Percentiles rank a stretch among this genome's conserved stretches.
phyloP scores from a whole-genome alignment of 2,797 vertebrate genomes.

The Meriones psammophilus region DNA sequence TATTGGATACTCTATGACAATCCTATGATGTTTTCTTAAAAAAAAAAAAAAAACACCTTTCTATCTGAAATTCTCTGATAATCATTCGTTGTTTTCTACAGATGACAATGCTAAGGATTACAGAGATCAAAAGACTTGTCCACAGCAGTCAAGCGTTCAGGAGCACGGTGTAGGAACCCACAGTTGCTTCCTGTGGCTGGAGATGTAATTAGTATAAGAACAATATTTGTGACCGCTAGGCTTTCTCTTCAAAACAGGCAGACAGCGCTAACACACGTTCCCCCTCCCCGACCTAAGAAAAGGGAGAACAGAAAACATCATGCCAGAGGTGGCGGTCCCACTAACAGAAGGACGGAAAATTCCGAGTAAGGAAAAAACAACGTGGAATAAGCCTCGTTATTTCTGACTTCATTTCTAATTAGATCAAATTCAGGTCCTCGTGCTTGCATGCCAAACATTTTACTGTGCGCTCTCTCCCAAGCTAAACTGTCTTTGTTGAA shows the following conservation, averaged over 20 bases:
- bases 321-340: too few species aligned
- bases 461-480: not conserved
- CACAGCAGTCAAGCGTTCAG: not conserved
- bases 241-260: not conserved
- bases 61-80: not conserved
- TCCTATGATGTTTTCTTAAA: too few species aligned
- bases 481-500: not conserved
- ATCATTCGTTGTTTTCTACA: not conserved
- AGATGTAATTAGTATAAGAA: not conserved
- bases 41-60: too few species aligned
- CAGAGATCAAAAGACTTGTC: not conserved
- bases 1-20: not conserved
- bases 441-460: not conserved
- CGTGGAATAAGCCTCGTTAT: not conserved
- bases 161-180: not conserved
- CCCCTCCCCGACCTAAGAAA: not conserved
- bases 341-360: not conserved
- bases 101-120: not conserved
- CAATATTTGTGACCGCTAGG: not conserved
- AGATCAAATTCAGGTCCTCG: not conserved
- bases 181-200: accelerated
- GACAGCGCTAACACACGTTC: not conserved
- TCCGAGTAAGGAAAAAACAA: not conserved
- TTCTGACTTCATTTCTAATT: not conserved
- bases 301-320: not conserved